phyloP scores from a whole-genome alignment of 2,797 vertebrate species.

The Petrocephalus sullivani region DNA sequence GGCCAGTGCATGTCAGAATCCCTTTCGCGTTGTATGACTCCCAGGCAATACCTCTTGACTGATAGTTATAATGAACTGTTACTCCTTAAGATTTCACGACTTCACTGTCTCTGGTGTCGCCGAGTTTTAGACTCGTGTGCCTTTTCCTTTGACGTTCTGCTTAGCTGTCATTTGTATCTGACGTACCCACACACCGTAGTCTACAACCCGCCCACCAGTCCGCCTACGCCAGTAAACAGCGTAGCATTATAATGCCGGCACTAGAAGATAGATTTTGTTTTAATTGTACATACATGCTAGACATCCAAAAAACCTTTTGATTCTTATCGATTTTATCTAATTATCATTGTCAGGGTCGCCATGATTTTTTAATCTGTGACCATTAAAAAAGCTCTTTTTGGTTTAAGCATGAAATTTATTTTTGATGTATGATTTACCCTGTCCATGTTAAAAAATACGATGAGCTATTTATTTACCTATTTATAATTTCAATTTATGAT shows the following conservation, averaged over 20 bases:
- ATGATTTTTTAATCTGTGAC: not conserved
- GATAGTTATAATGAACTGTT: not conserved
- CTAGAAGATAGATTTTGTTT: not conserved
- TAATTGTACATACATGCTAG: not conserved
- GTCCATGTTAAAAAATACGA: not conserved
- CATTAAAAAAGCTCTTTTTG: not conserved
- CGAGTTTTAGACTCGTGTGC: not conserved
- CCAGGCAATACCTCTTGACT: conserved; percentile 38
- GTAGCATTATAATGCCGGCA: not conserved
- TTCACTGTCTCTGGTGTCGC: not conserved
- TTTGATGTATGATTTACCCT: not conserved
- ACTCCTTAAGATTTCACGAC: not conserved
- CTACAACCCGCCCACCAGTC: conserved; percentile 2
- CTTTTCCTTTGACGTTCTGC: conserved; percentile 2
- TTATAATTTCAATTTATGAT: too few relatives aligned
- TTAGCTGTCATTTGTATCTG: not conserved
- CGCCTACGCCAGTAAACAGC: not conserved
- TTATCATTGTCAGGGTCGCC: not conserved
- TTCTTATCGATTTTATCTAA: not conserved
- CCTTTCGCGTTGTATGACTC: conserved; percentile 49
- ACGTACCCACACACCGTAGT: conserved; percentile 15
- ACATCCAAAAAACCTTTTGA: not conserved
- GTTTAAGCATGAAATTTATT: not conserved
- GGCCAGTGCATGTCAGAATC: conserved; percentile 75
- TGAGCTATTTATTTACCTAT: too few relatives aligned